phyloP scores from a whole-genome alignment of 2,888 invertebrate species.

The Oegoconia quadripuncta region DNA sequence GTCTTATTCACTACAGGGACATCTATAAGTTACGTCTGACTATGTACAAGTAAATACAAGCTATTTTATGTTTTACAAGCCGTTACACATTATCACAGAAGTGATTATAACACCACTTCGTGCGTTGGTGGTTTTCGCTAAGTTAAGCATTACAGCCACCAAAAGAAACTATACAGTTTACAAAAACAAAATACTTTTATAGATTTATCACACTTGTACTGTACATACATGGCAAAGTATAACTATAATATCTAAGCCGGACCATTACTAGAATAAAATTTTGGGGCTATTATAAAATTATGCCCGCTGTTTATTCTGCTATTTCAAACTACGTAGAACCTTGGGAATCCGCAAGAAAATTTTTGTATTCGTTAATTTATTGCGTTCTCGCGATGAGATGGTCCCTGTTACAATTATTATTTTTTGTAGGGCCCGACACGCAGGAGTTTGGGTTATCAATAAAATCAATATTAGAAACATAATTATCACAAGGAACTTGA shows the following conservation, averaged over 20 bases:
- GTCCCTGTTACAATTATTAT: constrained; percentile 21
- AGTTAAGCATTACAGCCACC: constrained; percentile 42
- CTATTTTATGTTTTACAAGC: constrained; percentile 52
- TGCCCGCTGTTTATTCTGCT: constrained; percentile 15
- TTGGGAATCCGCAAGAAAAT: constrained; percentile 25
- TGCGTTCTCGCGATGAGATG: constrained; percentile 16
- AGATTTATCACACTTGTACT: constrained; percentile 66
- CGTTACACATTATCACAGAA: constrained; percentile 46
- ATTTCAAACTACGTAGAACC: constrained; percentile 7
- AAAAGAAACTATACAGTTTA: constrained; percentile 31
- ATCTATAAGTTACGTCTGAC: constrained; percentile 39
- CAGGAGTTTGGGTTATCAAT: background rate
- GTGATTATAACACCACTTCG: constrained; percentile 73
- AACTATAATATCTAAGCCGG: constrained; percentile 35
- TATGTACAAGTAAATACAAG: constrained; percentile 61
- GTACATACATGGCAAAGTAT: constrained; percentile 65
- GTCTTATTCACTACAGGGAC: constrained; percentile 44
- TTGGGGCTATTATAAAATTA: constrained; percentile 11
- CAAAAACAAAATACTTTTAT: constrained; percentile 24
- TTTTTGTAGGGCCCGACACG: background rate
- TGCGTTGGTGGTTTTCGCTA: constrained; percentile 33
- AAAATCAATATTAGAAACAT: constrained; percentile 4
- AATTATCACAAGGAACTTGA: constrained; percentile 15
- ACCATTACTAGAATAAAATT: constrained; percentile 22
- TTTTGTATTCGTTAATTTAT: background rate